Evolutionary conservation across 1,140 invertebrate genomes (phyloP), one percentile per base, ranked within the genome.

Genomic region (Trigoniulus corallinus): DNA sequence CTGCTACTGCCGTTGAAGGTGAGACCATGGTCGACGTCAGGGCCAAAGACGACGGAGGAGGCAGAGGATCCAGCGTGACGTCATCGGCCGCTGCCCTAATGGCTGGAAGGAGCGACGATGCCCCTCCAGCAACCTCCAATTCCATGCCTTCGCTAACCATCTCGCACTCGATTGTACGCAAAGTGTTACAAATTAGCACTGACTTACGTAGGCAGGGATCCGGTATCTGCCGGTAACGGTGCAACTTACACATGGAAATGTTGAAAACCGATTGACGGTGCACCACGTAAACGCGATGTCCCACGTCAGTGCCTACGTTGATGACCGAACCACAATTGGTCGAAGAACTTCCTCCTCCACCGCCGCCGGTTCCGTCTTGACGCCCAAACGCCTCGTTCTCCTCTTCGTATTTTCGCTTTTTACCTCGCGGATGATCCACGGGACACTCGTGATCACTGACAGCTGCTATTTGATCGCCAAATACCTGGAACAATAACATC

Each of bases 131-230:
- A 7, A 7, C 7, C 50, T 48, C 51, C 46, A 51, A 54, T 39
- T 57, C 54, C 10, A 72, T 57, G n/a, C 71, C 72, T 66, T 91
- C 87, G 39, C 77, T 73, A 64, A 88, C 84, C 74, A 94, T 84
- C 65, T 94, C 88, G 24, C 82, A 74, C 68, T 94, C 88, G 56
- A 95, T 82, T 59, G 82, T 76, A 62, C 89, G 80, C 46, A 94
- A 65, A 7, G 89, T 93, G 65, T 94, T 95, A 70, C 88, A 91
- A 56, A 95, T 91, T 39, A 95, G 78, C 56, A 95, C 91, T 3
- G 88, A 93, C 39, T 87, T 77, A 49, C 86, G 77, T n/a, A 96
- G 70, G 51, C 82, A 85, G 15, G 88, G 87, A 63, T 94, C 88
- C 1, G 83, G 80, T 53, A 82, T 84, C 65, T 89, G 85, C 21